A percentile compares a stretch with the other conserved stretches of the same genome.
Conservation (phyloP, 2,797 vertebrate genomes). For the Dermochelys coriacea region DNA sequence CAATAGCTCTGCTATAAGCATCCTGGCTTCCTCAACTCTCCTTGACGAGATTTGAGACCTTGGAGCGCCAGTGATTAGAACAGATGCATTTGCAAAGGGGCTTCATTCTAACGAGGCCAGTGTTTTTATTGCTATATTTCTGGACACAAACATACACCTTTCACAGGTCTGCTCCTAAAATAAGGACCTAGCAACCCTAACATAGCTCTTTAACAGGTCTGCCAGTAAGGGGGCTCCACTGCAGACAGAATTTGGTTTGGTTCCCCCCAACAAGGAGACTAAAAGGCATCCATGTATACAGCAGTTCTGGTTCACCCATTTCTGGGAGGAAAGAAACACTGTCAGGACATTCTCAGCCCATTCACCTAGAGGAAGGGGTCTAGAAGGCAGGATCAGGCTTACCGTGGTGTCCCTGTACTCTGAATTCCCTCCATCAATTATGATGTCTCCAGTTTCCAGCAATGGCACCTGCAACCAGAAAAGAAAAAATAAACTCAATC, state of each 20-base stretch:
- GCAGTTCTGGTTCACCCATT: neutral
- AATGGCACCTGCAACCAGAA: constrained; percentile 87
- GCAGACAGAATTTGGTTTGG: neutral
- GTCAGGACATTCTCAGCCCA: neutral
- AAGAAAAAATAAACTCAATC: neutral
- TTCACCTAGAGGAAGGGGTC: accelerated
- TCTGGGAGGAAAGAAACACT: neutral
- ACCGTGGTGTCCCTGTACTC: constrained; percentile 96
- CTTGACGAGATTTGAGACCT: neutral
- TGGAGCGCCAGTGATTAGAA: neutral
- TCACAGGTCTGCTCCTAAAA: neutral
- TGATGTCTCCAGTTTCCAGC: constrained; percentile 92
- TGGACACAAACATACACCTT: neutral
- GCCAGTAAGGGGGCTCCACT: neutral
- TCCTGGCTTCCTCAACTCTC: neutral
- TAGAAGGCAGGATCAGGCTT: constrained; percentile 57
- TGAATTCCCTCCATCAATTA: constrained; percentile 98
- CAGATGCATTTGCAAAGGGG: neutral
- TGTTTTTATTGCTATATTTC: neutral
- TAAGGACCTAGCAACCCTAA: neutral
- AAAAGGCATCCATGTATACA: neutral
- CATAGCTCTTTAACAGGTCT: neutral
- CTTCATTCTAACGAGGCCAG: neutral
- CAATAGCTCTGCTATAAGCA: neutral
- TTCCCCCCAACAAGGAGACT: neutral